phyloP scores from a whole-genome alignment of 2,888 invertebrate genomes.

The Macaria liturata region DNA sequence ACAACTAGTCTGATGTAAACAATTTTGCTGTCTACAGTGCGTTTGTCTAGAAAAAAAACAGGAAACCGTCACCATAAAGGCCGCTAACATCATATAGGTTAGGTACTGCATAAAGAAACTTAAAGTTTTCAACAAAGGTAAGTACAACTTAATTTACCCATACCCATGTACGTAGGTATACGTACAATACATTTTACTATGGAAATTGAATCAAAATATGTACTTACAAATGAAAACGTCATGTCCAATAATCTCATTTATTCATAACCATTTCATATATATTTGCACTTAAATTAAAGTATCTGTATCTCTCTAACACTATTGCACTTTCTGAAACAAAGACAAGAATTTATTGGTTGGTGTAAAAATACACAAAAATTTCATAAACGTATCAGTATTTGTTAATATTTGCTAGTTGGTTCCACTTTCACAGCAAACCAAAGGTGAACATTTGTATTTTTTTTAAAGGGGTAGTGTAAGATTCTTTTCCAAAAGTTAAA shows the following conservation, averaged over 20 bases:
- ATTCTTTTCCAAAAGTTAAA: background rate
- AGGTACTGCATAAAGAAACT: too few relatives aligned
- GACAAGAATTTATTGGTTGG: background rate
- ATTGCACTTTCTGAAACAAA: conserved; percentile 76
- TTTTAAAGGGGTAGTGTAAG: background rate
- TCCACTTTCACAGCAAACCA: background rate
- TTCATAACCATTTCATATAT: conserved; percentile 7
- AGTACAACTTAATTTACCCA: too few relatives aligned
- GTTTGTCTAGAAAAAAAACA: too few relatives aligned
- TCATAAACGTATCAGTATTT: background rate
- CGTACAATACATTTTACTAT: too few relatives aligned
- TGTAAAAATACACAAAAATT: background rate
- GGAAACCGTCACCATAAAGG: too few relatives aligned
- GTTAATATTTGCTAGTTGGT: background rate
- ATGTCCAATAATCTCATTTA: conserved; percentile 5
- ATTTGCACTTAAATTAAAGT: conserved; percentile 3
- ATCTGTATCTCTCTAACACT: conserved; percentile 28
- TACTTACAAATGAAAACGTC: conserved; percentile 14
- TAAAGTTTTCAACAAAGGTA: too few relatives aligned
- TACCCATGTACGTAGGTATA: too few relatives aligned
- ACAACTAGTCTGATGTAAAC: too few relatives aligned
- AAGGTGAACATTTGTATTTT: background rate
- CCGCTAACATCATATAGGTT: too few relatives aligned
- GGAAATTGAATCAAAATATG: too few relatives aligned
- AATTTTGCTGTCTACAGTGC: too few relatives aligned